These are phyloP conservation scores for Euwallacea similis DNA, from an alignment of 1,140 invertebrate species.

Conservation along the genomic window DNA sequence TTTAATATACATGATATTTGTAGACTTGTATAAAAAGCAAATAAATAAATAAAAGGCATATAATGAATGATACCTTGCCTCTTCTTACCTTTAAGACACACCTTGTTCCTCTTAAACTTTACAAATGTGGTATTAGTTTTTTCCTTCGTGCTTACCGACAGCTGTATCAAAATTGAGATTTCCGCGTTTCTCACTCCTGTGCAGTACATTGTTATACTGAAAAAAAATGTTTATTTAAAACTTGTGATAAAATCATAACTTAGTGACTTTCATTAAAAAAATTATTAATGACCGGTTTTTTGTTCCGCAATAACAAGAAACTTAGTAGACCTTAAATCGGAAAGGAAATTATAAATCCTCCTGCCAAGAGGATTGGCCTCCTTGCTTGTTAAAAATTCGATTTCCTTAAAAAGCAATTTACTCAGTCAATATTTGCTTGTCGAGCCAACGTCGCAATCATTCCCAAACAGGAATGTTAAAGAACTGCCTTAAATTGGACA, in stretches of 20 bases:
- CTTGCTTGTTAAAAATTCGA: background rate
- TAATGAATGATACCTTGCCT: background rate
- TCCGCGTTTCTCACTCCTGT: slow-evolving; percentile 76
- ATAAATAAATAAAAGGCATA: too few relatives aligned
- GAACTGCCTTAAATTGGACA: background rate
- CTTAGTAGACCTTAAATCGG: too few relatives aligned
- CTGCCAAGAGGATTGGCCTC: too few relatives aligned
- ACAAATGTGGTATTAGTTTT: slow-evolving; percentile 72
- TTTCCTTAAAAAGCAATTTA: slow-evolving; percentile 23
- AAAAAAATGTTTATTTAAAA: slow-evolving; percentile 37
- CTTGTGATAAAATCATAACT: too few relatives aligned
- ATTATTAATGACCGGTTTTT: too few relatives aligned
- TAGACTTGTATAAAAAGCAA: too few relatives aligned
- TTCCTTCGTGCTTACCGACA: slow-evolving; percentile 73
- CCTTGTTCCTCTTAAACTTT: slow-evolving; percentile 82
- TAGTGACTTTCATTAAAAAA: too few relatives aligned
- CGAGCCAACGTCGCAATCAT: too few relatives aligned
- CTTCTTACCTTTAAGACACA: slow-evolving; percentile 77
- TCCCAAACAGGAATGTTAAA: too few relatives aligned
- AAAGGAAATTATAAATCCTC: too few relatives aligned
- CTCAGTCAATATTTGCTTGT: too few relatives aligned
- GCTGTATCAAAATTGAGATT: slow-evolving; percentile 72
- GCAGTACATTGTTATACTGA: slow-evolving; percentile 74
- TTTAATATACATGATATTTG: background rate
- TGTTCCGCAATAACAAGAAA: too few relatives aligned